Conservation (phyloP, 2,113 vertebrate species). For the Bos indicus region DNA sequence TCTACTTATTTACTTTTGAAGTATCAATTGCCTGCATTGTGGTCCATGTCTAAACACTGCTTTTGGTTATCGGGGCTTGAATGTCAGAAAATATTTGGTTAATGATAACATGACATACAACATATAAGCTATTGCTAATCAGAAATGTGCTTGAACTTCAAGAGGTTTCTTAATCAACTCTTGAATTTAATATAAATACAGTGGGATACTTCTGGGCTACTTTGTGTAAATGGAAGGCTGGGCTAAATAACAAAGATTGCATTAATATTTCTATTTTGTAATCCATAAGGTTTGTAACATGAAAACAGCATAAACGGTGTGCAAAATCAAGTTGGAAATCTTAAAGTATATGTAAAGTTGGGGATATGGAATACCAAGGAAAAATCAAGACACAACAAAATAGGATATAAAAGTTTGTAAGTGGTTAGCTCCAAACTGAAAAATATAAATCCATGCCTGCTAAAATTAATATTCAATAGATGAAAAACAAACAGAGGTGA, state of each 20-base stretch:
- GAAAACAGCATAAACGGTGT: neutral
- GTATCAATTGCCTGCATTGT: constrained; percentile 33
- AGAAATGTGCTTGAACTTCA: constrained; percentile 35
- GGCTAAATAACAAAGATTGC: neutral
- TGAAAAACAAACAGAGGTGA: neutral
- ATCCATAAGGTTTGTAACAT: neutral
- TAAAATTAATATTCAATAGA: constrained; percentile 9
- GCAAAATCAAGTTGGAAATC: neutral
- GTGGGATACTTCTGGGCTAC: neutral
- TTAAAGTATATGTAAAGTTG: neutral
- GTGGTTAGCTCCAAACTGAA: neutral
- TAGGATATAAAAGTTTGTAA: neutral
- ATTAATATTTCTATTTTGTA: neutral
- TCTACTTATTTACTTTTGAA: constrained; percentile 48
- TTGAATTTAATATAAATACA: constrained; percentile 26
- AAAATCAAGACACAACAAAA: neutral
- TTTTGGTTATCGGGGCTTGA: constrained; percentile 53
- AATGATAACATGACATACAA: constrained; percentile 50
- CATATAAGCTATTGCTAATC: constrained; percentile 45
- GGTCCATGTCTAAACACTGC: constrained; percentile 29
- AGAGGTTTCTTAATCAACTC: constrained; percentile 40
- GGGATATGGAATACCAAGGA: neutral
- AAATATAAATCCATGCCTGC: neutral
- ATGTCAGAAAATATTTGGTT: constrained; percentile 68
- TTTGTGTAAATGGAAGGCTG: neutral